Evolutionary conservation across 1,140 invertebrate genomes (phyloP), one percentile per base, ranked within the genome.

Genomic region (Pseudoatta argentina): DNA sequence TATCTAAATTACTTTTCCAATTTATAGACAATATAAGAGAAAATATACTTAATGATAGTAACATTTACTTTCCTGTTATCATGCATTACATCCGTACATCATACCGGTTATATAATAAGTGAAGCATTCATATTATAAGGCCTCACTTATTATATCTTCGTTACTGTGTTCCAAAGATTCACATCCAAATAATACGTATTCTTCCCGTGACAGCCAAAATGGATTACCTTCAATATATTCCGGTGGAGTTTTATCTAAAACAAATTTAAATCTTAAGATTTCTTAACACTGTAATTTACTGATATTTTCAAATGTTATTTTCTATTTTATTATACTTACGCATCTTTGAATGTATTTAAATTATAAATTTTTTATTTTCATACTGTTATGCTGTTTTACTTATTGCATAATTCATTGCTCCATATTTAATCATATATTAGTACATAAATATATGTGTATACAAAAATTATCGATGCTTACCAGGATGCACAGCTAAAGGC

Each of bases 141-240:
- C 34, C 72, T 78, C 83, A 91, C 61, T 73, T 88, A 86, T 88
- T 86, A 64, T 44, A 53, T 6, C 30, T 71, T 82, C 66, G 34
- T 91, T 94, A 92, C 89, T 93, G 89, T 85, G 92, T 85, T 95
- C 93, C 55, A 95, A 88, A 3, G 94, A 95, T 86, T 95, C 93
- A 90, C 94, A 95, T 76, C 95, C 95, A 85, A 95, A 95, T n/a
- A 96, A 89, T 77, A 96, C 94, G 61, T 95, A 96, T 81, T 96
- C 95, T 86, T 96, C 95, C 71, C 95, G 92, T 16, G 95, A 95
- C 16, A 96, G 86, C 95, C 95, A 95, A 77, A 95, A 95, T 72
- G 95, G 94, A 92, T 94, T 94, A 76, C 95, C 95, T 88, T 95
- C 93, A 51, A 93, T 89, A 83, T 94, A 95, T 88, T 95, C 93